Evolutionary conservation across 2,888 invertebrate genomes (phyloP).

Genomic region (Zaprionus obscuricornis): DNA sequence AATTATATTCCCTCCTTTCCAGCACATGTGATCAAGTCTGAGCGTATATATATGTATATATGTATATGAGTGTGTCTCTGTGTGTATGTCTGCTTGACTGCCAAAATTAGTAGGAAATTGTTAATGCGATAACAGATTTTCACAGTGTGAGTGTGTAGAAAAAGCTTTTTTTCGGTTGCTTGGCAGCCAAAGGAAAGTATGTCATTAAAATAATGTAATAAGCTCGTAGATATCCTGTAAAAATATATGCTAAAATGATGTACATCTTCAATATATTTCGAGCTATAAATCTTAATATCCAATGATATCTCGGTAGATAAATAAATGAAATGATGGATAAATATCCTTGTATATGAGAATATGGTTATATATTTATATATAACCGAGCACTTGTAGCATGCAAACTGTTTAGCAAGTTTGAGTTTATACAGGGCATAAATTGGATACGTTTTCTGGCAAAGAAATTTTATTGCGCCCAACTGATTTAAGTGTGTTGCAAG

Average conservation of each 20-base stretch:
- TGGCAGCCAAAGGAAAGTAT: slow-evolving; percentile 23
- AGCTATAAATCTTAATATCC: too few relatives aligned
- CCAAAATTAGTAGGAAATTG: slow-evolving; percentile 71
- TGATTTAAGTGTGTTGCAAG: slow-evolving; percentile 49
- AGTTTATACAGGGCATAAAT: too few relatives aligned
- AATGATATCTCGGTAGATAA: too few relatives aligned
- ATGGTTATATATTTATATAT: too few relatives aligned
- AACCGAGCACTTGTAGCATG: too few relatives aligned
- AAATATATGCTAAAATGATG: too few relatives aligned
- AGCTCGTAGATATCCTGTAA: too few relatives aligned
- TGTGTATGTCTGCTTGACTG: slow-evolving; percentile 8
- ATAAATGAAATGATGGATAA: too few relatives aligned
- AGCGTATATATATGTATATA: slow-evolving; percentile 13
- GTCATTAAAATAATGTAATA: too few relatives aligned
- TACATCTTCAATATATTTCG: too few relatives aligned
- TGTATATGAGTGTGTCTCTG: slow-evolving; percentile 7
- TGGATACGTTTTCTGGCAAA: not conserved
- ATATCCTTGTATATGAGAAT: too few relatives aligned
- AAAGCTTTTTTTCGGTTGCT: slow-evolving; percentile 32
- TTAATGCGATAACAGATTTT: slow-evolving; percentile 71
- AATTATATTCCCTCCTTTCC: slow-evolving; percentile 55
- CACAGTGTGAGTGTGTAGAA: slow-evolving; percentile 18
- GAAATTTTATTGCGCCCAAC: slow-evolving; percentile 48
- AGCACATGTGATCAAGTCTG: not conserved
- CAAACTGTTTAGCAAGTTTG: too few relatives aligned